phyloP scores from a whole-genome alignment of 2,113 vertebrate species.

The Cynopterus brachyotis region DNA sequence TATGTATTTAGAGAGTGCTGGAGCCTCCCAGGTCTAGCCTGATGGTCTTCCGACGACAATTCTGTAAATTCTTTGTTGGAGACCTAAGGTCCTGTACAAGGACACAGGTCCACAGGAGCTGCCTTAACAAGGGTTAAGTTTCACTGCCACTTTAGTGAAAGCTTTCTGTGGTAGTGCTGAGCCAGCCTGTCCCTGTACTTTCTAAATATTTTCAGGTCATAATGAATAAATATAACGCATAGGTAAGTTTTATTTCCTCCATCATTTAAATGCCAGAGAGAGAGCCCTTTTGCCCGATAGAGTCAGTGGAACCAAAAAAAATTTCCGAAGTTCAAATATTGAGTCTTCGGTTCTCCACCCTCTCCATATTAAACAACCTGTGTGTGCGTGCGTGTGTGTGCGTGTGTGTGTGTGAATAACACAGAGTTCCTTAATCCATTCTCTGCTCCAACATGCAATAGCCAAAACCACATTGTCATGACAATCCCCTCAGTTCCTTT shows the following conservation, averaged over 20 bases:
- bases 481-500: not conserved
- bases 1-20: not conserved
- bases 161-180: not conserved
- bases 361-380: too few species aligned
- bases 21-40: not conserved
- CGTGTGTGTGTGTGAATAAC: not conserved
- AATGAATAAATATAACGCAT: too few species aligned
- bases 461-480: not conserved
- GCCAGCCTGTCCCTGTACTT: not conserved
- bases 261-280: not conserved
- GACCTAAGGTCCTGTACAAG: not conserved
- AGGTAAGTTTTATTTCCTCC: not conserved
- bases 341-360: not conserved
- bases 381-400: not conserved
- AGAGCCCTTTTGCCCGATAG: not conserved
- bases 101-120: not conserved
- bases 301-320: not conserved
- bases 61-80: too few species aligned
- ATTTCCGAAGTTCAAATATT: not conserved
- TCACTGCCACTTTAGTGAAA: not conserved
- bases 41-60: not conserved
- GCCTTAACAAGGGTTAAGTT: not conserved
- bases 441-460: not conserved
- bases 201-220: not conserved
- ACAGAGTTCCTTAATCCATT: too few species aligned